phyloP scores from a whole-genome alignment of 2,888 invertebrate genomes.

The Synergus gifuensis region DNA sequence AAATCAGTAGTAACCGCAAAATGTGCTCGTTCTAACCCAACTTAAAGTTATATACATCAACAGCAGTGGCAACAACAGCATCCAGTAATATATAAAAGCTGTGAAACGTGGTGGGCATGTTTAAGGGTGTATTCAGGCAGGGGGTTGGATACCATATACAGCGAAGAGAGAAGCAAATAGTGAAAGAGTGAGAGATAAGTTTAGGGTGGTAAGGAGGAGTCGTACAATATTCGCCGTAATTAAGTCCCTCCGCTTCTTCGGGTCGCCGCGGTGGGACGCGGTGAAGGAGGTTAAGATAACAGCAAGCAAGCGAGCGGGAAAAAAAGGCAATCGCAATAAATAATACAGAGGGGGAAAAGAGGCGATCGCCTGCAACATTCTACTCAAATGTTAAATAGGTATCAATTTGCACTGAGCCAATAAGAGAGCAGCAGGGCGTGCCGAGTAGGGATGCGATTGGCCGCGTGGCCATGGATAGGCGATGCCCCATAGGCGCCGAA shows the following conservation, averaged over 20 bases:
- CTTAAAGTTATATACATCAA: background rate
- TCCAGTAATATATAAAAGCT: conserved; percentile 6
- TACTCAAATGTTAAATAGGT: conserved; percentile 77
- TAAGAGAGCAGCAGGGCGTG: conserved; percentile 60
- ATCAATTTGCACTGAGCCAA: conserved; percentile 74
- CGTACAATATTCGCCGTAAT: conserved; percentile 71
- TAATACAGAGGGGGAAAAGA: conserved; percentile 58
- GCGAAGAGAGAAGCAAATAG: conserved; percentile 21
- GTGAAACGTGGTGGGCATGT: background rate
- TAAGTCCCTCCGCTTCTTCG: conserved; percentile 73
- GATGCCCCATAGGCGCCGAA: conserved; percentile 40
- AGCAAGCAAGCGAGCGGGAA: conserved; percentile 52
- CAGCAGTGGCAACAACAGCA: conserved; percentile 1
- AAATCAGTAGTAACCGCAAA: background rate
- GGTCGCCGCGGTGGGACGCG: conserved; percentile 58
- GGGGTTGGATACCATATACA: background rate
- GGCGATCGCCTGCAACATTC: conserved; percentile 75
- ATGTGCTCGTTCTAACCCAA: background rate
- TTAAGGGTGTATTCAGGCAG: background rate
- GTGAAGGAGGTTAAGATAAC: conserved; percentile 47
- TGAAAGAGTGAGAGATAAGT: conserved; percentile 30
- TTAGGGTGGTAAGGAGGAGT: conserved; percentile 35
- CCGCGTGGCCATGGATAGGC: conserved; percentile 48
- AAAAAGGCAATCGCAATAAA: conserved; percentile 60
- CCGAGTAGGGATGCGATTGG: conserved; percentile 47